Evolutionary conservation across 1,140 invertebrate genomes (phyloP).

Genomic region (Pseudachorutes palmiensis): DNA sequence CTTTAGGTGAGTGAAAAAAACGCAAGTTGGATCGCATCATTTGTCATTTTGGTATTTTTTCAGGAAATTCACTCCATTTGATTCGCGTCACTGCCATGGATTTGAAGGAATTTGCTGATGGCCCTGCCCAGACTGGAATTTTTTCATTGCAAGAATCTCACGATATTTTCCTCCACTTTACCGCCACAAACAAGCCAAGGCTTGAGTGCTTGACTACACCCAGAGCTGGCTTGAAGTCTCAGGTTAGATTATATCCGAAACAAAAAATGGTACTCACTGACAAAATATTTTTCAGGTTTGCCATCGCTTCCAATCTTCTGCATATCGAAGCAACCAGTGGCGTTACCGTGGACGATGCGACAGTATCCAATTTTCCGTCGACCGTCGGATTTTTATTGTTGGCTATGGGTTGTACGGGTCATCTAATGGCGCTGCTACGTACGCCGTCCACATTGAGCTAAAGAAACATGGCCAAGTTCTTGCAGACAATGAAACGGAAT

Average conservation of each 20-base stretch:
- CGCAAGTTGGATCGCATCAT: neutral
- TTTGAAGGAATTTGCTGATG: conserved; percentile 82
- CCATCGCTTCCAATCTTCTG: conserved; percentile 89
- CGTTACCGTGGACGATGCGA: conserved; percentile 82
- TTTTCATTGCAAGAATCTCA: conserved; percentile 81
- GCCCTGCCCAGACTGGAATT: conserved; percentile 77
- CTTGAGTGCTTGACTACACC: conserved; percentile 71
- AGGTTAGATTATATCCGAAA: conserved; percentile 47
- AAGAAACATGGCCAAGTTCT: conserved; percentile 74
- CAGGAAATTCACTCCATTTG: conserved; percentile 58
- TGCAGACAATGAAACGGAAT: conserved; percentile 81
- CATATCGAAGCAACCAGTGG: conserved; percentile 93
- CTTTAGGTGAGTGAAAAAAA: conserved; percentile 46
- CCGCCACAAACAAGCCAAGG: conserved; percentile 69
- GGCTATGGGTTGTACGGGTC: conserved; percentile 87
- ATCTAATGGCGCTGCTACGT: conserved; percentile 81
- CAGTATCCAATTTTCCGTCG: conserved; percentile 86
- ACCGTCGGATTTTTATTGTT: conserved; percentile 83
- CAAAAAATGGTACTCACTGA: neutral
- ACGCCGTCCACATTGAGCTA: conserved; percentile 80
- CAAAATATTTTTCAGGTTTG: conserved; percentile 55
- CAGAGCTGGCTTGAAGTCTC: conserved; percentile 75
- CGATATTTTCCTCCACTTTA: conserved; percentile 83
- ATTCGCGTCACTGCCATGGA: conserved; percentile 84
- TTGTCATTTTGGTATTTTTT: conserved; percentile 40